phyloP scores from a whole-genome alignment of 2,888 invertebrate genomes.

The Stenoptilia bipunctidactyla region DNA sequence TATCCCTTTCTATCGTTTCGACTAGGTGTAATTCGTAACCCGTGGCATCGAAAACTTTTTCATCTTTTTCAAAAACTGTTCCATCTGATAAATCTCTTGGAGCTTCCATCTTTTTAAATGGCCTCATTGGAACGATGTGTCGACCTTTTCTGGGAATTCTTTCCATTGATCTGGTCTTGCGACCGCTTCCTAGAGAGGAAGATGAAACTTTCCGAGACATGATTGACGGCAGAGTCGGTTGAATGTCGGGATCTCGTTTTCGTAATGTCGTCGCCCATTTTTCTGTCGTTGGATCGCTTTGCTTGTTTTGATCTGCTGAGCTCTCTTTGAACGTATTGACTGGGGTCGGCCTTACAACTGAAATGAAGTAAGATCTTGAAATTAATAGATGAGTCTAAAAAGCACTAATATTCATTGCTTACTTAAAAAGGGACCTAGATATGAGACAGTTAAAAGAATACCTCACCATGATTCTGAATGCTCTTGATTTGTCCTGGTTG shows the following conservation, averaged over 20 bases:
- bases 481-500: too few species aligned
- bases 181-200: conserved; percentile 45
- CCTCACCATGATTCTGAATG: too few species aligned
- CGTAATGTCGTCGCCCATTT: conserved; percentile 79
- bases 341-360: conserved; percentile 55
- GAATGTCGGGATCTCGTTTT: conserved; percentile 74
- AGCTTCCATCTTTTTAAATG: conserved; percentile 39
- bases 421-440: too few species aligned
- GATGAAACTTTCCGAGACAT: conserved; percentile 61
- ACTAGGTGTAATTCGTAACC: conserved; percentile 84
- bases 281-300: conserved; percentile 63
- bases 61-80: conserved; percentile 42
- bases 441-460: too few species aligned
- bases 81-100: conserved; percentile 42
- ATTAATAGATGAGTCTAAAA: too few species aligned
- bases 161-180: conserved; percentile 58
- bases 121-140: conserved; percentile 46
- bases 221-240: conserved; percentile 76
- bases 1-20: conserved; percentile 87
- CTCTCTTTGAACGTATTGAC: conserved; percentile 31
- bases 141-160: conserved; percentile 36
- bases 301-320: conserved; percentile 39
- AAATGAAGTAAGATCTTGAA: too few species aligned
- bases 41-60: conserved; percentile 73
- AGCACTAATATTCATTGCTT: too few species aligned